Percentiles rank a stretch among this genome's conserved stretches.
phyloP scores from a whole-genome alignment of 1,140 invertebrate genomes.

The Cyclina sinensis region DNA sequence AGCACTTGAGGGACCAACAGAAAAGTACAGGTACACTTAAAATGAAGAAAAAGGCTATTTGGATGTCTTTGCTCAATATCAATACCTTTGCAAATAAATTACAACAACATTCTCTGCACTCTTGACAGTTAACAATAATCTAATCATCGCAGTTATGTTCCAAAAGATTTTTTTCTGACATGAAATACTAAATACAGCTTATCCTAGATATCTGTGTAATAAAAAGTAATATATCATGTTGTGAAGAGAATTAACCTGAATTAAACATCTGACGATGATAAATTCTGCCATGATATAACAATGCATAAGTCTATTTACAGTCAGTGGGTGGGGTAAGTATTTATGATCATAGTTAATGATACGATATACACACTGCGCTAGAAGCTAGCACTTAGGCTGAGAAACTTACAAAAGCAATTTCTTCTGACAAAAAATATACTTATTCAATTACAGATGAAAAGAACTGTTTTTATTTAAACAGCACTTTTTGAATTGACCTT shows the following conservation, averaged over 20 bases:
- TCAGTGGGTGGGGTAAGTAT: not conserved
- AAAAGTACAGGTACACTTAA: not conserved
- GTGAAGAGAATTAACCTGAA: not conserved
- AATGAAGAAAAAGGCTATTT: not conserved
- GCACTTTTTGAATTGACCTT: not conserved
- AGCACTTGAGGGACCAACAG: no score
- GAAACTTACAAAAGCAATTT: not conserved
- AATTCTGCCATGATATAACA: not conserved
- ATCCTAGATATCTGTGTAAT: not conserved
- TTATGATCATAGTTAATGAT: constrained; percentile 1
- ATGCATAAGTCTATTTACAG: not conserved
- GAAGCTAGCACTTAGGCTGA: not conserved
- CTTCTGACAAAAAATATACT: not conserved
- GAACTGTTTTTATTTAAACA: not conserved
- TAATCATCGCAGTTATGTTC: not conserved
- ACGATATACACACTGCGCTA: not conserved
- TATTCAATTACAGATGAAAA: constrained; percentile 29
- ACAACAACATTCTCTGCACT: not conserved
- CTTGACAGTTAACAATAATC: not conserved
- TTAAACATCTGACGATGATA: constrained; percentile 25
- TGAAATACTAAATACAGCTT: constrained; percentile 3
- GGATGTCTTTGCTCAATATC: not conserved
- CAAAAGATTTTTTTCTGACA: not conserved
- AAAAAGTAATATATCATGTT: not conserved
- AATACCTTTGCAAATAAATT: not conserved